Evolutionary conservation across 2,888 invertebrate species (phyloP).

Genomic region (Protophormia terraenovae): DNA sequence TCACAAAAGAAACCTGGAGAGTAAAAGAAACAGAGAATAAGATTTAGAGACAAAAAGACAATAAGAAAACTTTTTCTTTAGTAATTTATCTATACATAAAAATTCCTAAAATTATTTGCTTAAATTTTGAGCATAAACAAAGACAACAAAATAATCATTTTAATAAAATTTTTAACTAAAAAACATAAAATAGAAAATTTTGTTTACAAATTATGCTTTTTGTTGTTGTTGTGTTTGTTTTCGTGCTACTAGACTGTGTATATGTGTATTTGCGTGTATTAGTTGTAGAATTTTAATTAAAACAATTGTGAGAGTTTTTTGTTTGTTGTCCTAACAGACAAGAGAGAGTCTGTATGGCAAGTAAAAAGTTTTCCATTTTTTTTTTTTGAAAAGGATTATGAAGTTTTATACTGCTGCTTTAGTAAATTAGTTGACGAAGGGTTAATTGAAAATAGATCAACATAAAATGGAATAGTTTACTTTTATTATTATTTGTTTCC

Average conservation of each 20-base stretch:
- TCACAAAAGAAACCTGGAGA: not conserved
- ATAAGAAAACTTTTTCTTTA: not conserved
- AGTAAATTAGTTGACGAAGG: conserved; percentile 16
- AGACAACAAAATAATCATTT: not conserved
- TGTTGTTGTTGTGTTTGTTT: not conserved
- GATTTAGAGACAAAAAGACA: too few species aligned
- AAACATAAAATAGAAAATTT: not conserved
- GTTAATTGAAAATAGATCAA: conserved; percentile 51
- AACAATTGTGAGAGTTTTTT: not conserved
- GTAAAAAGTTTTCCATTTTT: not conserved
- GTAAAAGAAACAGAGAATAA: not conserved
- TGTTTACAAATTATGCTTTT: not conserved
- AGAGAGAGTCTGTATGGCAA: not conserved
- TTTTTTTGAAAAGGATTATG: conserved; percentile 15
- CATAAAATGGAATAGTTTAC: not conserved
- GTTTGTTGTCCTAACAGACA: too few species aligned
- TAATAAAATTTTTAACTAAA: not conserved
- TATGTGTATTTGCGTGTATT: not conserved
- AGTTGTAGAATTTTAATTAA: conserved; percentile 33
- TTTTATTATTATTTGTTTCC: not conserved
- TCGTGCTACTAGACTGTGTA: not conserved
- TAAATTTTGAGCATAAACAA: not conserved
- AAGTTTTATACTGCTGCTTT: conserved; percentile 17
- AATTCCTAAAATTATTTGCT: not conserved
- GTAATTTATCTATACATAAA: not conserved